These are phyloP conservation scores for Pelagia noctiluca DNA, from an alignment of 30 jellyfish, hydroid and myxozoan species.

Conservation along the genomic window DNA sequence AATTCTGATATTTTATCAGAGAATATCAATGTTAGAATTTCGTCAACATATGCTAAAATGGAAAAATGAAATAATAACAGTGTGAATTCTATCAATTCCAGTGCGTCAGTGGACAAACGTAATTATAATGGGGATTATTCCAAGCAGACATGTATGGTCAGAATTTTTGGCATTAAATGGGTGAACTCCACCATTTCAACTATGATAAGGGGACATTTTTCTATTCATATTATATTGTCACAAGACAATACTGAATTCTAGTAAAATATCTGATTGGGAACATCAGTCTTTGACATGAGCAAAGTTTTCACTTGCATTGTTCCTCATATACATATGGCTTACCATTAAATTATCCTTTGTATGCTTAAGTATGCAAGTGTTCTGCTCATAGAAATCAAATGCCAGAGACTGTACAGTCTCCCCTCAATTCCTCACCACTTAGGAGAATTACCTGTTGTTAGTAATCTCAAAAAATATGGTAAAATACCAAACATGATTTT, in stretches of 20 bases:
- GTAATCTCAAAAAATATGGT: neutral
- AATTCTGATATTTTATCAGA: neutral
- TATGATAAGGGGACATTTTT: neutral
- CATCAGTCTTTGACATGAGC: no score
- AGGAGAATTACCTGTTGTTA: neutral
- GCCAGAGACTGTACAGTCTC: neutral
- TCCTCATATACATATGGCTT: neutral
- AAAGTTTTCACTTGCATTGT: neutral
- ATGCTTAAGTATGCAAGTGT: no score
- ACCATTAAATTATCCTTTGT: no score
- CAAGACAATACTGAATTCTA: no score
- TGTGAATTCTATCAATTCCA: neutral
- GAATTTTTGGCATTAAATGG: neutral
- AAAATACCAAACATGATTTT: neutral
- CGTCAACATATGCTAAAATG: neutral
- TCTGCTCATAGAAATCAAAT: no score
- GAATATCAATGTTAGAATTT: neutral
- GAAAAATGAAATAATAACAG: neutral
- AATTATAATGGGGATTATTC: neutral
- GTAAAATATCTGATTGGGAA: no score
- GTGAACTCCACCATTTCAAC: neutral
- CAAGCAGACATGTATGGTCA: neutral
- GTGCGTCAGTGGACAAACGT: neutral
- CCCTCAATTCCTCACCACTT: neutral
- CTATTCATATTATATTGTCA: no score